Base-by-base conservation (phyloP, 2,888 invertebrate genomes). In the Platerodrilus igneus region DNA sequence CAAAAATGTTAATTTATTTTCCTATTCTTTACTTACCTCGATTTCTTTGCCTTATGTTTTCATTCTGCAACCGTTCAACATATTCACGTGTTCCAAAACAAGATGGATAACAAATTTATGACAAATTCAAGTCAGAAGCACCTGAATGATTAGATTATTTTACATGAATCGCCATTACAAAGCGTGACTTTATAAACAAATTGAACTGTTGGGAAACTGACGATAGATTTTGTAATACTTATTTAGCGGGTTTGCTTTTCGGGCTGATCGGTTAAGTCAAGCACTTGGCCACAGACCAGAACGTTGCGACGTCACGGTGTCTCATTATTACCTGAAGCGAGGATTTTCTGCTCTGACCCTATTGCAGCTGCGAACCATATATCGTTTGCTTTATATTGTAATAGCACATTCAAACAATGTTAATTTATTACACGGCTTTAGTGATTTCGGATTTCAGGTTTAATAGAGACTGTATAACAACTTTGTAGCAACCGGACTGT, bases 211-310 rank as follows among this genome's bases (percentile, higher is more conserved):
- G n/a, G n/a, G n/a, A n/a, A n/a, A n/a, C n/a, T n/a, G n/a, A n/a
- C n/a, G n/a, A 19, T 30, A 25, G 27, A 33, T 36, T 28, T 32
- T 10, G 28, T 45, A 45, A 45, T 45, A 40, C 29, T n/a, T 29
- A 46, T 46, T 46, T 46, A 35, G 39, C 34, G 36, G 34, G 30
- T n/a, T n/a, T n/a, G n/a, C 28, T 32, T 34, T 45, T 27, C 33
- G 36, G 33, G 20, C 25, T 39, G 37, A 43, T 43, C 43, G 48
- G 45, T 27, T 22, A 31, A 44, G 42, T 36, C 30, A 38, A 31
- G 22, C 31, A 37, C 27, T 45, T 53, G 53, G 53, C 53, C 39
- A 42, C 41, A 41, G 43, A 45, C 53, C 53, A 53, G 48, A 36
- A 45, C 45, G 45, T 51, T 48, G 41, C 40, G 40, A 31, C 46